Conservation (phyloP, 2,888 invertebrate species). For the Mesorhabditis sp. region DNA sequence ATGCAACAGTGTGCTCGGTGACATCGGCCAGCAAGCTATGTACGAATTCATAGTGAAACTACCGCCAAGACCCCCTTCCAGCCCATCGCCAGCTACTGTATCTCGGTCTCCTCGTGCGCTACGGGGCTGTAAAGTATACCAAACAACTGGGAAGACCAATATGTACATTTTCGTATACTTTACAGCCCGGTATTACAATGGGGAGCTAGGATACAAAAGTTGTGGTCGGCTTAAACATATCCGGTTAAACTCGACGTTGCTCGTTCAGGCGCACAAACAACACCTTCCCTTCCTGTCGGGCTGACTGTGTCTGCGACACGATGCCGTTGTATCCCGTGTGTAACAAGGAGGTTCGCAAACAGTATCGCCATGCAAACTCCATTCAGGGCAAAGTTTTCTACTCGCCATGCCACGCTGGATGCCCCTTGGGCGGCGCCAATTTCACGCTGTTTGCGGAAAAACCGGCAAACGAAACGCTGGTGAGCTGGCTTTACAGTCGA, state of each 20-base stretch:
- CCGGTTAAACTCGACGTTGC: neutral
- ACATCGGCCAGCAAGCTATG: slow-evolving; percentile 41
- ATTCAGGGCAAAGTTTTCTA: slow-evolving; percentile 53
- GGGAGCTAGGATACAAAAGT: too few species aligned
- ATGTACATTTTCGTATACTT: too few species aligned
- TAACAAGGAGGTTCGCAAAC: slow-evolving; percentile 21
- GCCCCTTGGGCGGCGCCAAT: slow-evolving; percentile 36
- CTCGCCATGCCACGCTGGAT: slow-evolving; percentile 59
- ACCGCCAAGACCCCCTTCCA: too few species aligned
- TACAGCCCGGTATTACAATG: too few species aligned
- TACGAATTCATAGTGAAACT: neutral
- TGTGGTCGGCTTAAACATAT: neutral
- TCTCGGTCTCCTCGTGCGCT: too few species aligned
- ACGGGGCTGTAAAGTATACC: too few species aligned
- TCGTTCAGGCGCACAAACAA: slow-evolving; percentile 19
- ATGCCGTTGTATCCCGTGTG: slow-evolving; percentile 59
- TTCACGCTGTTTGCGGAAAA: slow-evolving; percentile 28
- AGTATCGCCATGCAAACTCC: neutral
- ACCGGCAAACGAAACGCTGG: slow-evolving; percentile 14
- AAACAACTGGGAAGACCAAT: too few species aligned
- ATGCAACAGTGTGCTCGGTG: slow-evolving; percentile 50
- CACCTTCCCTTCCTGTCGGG: slow-evolving; percentile 52
- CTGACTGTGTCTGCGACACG: slow-evolving; percentile 56
- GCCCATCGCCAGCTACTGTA: too few species aligned
- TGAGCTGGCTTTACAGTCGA: neutral